Percentiles rank a stretch among this genome's conserved stretches.
Evolutionary conservation across 1,140 invertebrate genomes (phyloP).

Genomic region (Drosophila pandora): DNA sequence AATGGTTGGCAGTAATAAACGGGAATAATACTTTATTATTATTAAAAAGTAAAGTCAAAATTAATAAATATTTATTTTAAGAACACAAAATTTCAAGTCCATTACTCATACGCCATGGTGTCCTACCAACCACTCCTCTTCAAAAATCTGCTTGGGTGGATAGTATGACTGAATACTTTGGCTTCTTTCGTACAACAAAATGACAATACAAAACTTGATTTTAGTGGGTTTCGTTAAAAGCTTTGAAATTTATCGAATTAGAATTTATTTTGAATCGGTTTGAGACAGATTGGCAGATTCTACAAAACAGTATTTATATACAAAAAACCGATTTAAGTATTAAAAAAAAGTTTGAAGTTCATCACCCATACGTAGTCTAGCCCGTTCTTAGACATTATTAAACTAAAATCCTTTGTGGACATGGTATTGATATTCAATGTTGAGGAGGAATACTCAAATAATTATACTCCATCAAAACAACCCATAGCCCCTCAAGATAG

Average conservation of each 20-base stretch:
- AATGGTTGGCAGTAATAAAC: too few species aligned
- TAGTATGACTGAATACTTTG: not conserved
- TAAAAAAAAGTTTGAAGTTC: not conserved
- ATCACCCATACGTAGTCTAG: not conserved
- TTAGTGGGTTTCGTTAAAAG: not conserved
- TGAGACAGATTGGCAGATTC: too few species aligned
- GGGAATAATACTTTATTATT: too few species aligned
- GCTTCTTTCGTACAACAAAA: not conserved
- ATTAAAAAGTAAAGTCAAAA: too few species aligned
- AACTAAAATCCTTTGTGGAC: too few species aligned
- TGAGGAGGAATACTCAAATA: too few species aligned
- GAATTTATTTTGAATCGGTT: not conserved
- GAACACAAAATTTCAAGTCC: too few species aligned
- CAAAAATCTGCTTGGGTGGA: not conserved
- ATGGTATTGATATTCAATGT: too few species aligned
- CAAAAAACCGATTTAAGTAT: not conserved
- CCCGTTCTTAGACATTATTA: too few species aligned
- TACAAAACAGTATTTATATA: not conserved
- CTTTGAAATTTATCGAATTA: not conserved
- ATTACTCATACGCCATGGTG: not conserved
- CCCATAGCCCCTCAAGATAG: not conserved
- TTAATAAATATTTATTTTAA: too few species aligned
- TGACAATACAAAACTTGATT: not conserved
- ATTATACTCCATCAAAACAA: too few species aligned
- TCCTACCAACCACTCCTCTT: not conserved